These are phyloP conservation scores for Hoplostethus mediterraneus DNA, from an alignment of 2,797 vertebrate genomes.

Conservation along the genomic window DNA sequence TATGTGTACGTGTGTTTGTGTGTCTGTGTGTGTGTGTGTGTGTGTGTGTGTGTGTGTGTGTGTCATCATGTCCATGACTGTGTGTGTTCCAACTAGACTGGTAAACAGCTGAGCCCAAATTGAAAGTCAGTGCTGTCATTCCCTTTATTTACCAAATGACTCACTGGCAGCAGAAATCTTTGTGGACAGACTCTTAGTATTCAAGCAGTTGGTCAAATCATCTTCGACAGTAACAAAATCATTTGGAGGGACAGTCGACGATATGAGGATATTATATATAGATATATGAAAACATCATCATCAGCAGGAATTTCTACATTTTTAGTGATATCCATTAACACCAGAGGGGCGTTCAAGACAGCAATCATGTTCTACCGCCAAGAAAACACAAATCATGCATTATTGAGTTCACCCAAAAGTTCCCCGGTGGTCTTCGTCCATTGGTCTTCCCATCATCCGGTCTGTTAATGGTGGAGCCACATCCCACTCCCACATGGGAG, in stretches of 20 bases:
- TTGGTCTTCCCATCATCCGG: conserved; percentile 61
- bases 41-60: conserved; percentile 24
- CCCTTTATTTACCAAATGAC: conserved; percentile 78
- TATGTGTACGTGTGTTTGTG: conserved; percentile 31
- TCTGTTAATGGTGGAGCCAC: conserved; percentile 59
- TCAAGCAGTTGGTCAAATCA: conserved; percentile 67
- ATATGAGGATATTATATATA: neutral
- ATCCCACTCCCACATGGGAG: conserved; percentile 48
- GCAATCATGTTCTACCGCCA: conserved; percentile 50
- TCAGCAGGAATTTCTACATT: conserved; percentile 45
- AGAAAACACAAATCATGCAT: conserved; percentile 68
- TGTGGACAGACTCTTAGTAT: conserved; percentile 73
- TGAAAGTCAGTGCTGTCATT: conserved; percentile 78
- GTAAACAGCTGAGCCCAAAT: conserved; percentile 82
- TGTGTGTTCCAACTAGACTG: conserved; percentile 71
- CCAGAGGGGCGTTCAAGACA: conserved; percentile 43
- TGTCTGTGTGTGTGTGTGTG: conserved; percentile 14
- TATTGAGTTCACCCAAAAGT: conserved; percentile 64
- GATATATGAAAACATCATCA: conserved; percentile 8
- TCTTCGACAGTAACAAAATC: conserved; percentile 69
- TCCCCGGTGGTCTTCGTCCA: conserved; percentile 58
- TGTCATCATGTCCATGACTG: conserved; percentile 57
- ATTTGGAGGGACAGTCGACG: conserved; percentile 54
- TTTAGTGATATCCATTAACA: conserved; percentile 43
- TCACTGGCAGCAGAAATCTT: conserved; percentile 72